Percentiles rank a stretch among this genome's conserved stretches.
phyloP scores from a whole-genome alignment of 2,113 vertebrate species.

The Leptobrachium ailaonicum region DNA sequence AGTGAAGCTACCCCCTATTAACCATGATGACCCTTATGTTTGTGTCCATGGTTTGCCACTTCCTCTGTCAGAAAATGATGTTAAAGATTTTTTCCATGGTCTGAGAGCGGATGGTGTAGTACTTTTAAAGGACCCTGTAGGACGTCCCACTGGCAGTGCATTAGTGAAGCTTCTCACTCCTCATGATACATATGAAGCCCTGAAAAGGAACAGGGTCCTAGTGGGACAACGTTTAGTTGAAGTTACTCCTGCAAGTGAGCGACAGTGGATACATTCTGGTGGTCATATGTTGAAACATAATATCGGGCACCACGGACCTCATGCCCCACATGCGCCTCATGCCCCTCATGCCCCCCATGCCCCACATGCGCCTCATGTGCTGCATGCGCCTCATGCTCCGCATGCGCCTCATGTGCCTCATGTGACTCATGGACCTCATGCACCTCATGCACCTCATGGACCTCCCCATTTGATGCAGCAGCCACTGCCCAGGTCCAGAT shows the following conservation, averaged over 20 bases:
- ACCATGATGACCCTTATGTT: slow-evolving; percentile 88
- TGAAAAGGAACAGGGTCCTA: slow-evolving; percentile 89
- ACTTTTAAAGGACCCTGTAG: slow-evolving; percentile 85
- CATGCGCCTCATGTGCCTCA: too few species aligned
- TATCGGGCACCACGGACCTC: slow-evolving; percentile 66
- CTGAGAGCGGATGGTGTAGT: slow-evolving; percentile 85
- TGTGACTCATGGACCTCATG: too few species aligned
- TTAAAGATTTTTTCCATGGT: slow-evolving; percentile 94
- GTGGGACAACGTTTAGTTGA: slow-evolving; percentile 96
- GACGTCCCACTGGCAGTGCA: slow-evolving; percentile 88
- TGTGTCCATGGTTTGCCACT: slow-evolving; percentile 92
- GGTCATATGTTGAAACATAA: slow-evolving; percentile 67
- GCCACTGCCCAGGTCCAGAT: slow-evolving; percentile 70
- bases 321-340: too few species aligned
- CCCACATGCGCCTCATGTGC: too few species aligned
- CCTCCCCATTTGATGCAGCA: slow-evolving; percentile 49
- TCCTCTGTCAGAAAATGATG: slow-evolving; percentile 84
- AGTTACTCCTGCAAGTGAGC: slow-evolving; percentile 88
- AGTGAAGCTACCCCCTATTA: slow-evolving; percentile 84
- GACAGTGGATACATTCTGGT: slow-evolving; percentile 88
- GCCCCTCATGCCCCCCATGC: too few species aligned
- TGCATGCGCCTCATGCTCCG: too few species aligned
- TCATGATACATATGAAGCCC: slow-evolving; percentile 93
- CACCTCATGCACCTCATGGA: slow-evolving; percentile 62
- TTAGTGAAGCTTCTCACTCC: slow-evolving; percentile 93